These are phyloP conservation scores for Mesopsocus fuscifrons DNA, from an alignment of 2,888 invertebrate genomes.

Conservation along the genomic window DNA sequence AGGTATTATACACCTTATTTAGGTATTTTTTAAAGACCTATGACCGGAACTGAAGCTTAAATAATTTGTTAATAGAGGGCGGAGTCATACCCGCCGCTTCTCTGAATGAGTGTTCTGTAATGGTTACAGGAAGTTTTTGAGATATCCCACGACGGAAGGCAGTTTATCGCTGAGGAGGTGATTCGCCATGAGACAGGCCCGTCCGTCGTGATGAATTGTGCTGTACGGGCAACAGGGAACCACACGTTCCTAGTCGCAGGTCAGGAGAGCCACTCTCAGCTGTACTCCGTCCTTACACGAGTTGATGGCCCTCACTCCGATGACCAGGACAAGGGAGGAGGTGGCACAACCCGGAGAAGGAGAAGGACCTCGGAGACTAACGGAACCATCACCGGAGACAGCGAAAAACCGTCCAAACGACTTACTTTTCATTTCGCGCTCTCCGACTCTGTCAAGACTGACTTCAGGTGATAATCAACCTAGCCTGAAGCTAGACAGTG, in stretches of 20 bases:
- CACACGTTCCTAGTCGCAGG: constrained; percentile 71
- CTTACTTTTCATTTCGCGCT: constrained; percentile 59
- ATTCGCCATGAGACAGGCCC: constrained; percentile 76
- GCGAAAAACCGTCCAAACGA: constrained; percentile 25
- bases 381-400: constrained; percentile 21
- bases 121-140: constrained; percentile 83
- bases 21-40: too few species aligned
- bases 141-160: constrained; percentile 62
- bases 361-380: constrained; percentile 15
- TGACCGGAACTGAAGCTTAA: too few species aligned
- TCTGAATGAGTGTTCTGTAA: too few species aligned
- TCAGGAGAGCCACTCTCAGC: constrained; percentile 77
- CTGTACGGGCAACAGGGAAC: constrained; percentile 49
- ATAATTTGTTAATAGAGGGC: too few species aligned
- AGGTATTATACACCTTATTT: too few species aligned
- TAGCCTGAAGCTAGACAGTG: too few species aligned
- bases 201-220: constrained; percentile 82
- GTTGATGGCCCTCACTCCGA: constrained; percentile 19
- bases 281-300: constrained; percentile 46
- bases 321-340: constrained; percentile 8
- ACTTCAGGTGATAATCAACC: constrained; percentile 45
- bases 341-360: constrained; percentile 14
- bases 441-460: constrained; percentile 65
- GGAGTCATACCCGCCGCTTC: too few species aligned
- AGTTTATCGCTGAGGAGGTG: constrained; percentile 73